A percentile compares a stretch with the other conserved stretches of the same genome.
Conservation (phyloP, 1,140 invertebrate genomes). For the Drosophila suzukii region DNA sequence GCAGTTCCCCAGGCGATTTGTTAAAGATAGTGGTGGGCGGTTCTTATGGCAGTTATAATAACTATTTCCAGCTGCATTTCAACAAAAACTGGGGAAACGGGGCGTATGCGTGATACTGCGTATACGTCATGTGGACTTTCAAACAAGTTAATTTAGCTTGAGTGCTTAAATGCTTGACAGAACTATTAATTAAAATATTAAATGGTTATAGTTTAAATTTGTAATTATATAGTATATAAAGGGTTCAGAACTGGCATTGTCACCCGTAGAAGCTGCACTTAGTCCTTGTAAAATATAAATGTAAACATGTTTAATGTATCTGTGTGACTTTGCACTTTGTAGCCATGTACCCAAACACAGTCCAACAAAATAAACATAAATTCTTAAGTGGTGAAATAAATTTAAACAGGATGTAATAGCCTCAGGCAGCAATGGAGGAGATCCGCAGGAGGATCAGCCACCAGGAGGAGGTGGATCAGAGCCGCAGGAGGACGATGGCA, state of each 20-base stretch:
- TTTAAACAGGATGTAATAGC: conserved; percentile 70
- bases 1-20: conserved; percentile 41
- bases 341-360: conserved; percentile 17
- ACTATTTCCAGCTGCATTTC: conserved; percentile 32
- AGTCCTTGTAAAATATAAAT: conserved; percentile 17
- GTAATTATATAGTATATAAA: neutral
- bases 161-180: conserved; percentile 1
- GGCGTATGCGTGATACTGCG: conserved; percentile 64
- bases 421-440: conserved; percentile 15
- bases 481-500: conserved; percentile 63
- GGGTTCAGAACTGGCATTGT: conserved; percentile 38
- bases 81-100: conserved; percentile 1
- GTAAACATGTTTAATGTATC: conserved; percentile 10
- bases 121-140: conserved; percentile 32
- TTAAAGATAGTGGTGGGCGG: conserved; percentile 28
- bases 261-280: conserved; percentile 39
- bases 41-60: conserved; percentile 28
- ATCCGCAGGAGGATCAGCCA: conserved; percentile 3
- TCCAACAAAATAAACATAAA: conserved; percentile 9
- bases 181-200: neutral
- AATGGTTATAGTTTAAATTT: neutral
- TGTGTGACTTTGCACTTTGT: conserved; percentile 35
- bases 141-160: conserved; percentile 20
- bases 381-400: conserved; percentile 28
- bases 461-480: conserved; percentile 2